Base-by-base conservation (phyloP, 2,797 vertebrate genomes). In the Aldrovandia affinis region DNA sequence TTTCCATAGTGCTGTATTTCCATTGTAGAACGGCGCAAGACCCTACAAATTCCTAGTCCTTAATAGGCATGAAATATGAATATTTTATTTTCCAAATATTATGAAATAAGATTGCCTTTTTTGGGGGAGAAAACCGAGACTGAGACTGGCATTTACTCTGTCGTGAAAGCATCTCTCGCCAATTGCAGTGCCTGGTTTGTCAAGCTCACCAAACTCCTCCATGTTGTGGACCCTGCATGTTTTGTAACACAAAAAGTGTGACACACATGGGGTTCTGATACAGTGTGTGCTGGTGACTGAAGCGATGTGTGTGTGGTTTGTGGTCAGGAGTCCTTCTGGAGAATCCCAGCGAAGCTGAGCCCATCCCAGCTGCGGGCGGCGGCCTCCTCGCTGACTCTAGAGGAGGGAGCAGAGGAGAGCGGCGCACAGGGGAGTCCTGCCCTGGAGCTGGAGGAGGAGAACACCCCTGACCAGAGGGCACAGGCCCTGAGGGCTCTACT, bases 271-370 rank as follows among this genome's bases (percentile, higher is more conserved):
- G 47, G 3, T 50, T 50, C 3, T 50, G 10, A 50, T 50, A 50
- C 3, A 50, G 47, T 22, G 68, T 30, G 28, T 50, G 10, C 10
- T 0, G 9, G 8, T 75, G 82, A 57, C 73, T 57, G 54, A 39
- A 42, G 3, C 10, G 9, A 0, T 47, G 15, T 84, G 75, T 83
- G 63, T 75, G 18, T 39, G 81, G 52, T 81, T 85, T 5, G 83
- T 44, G 63, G 87, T 18, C 82, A 99, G 98, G 98, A 99, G 91
- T 93, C 93, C 9, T 99, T 99, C 93, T 99, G 98, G 98, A 97
- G 98, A 86, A 98, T 99, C 89, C 96, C 97, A 0, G 95, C 91
- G n/a, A 94, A 96, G 65, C 87, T 98, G 82, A 96, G 87, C 57
- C 88, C 92, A 0, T 90, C 89, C 82, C 95, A 95, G 89, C 96